phyloP scores from a whole-genome alignment of 2,797 vertebrate genomes.

The Euphonia xanthogaster region DNA sequence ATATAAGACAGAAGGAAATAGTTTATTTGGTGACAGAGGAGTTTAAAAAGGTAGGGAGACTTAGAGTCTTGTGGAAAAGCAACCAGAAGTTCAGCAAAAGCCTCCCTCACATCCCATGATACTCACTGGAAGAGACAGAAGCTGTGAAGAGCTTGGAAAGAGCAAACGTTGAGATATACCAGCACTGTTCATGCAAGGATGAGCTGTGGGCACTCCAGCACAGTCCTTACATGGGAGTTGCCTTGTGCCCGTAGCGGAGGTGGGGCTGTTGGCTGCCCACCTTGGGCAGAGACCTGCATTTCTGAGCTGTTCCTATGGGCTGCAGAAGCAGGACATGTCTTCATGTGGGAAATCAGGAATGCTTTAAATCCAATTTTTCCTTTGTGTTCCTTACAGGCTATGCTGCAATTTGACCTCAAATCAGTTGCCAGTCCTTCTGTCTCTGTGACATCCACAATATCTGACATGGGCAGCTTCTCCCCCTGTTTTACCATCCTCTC shows the following conservation, averaged over 20 bases:
- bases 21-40: not conserved
- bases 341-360: not conserved
- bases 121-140: not conserved
- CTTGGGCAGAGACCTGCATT: not conserved
- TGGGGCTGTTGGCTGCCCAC: not conserved
- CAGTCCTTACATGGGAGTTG: not conserved
- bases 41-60: not conserved
- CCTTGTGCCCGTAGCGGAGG: accelerated
- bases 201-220: not conserved
- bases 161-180: not conserved
- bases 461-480: not conserved
- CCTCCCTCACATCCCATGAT: not conserved
- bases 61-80: not conserved
- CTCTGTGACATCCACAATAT: not conserved
- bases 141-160: not conserved
- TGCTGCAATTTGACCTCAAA: not conserved
- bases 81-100: not conserved
- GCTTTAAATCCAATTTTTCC: not conserved
- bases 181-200: accelerated
- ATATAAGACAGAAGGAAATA: not conserved
- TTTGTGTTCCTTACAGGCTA: not conserved
- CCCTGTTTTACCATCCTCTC: not conserved
- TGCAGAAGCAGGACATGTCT: not conserved
- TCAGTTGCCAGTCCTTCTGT: not conserved
- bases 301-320: not conserved